phyloP scores from a whole-genome alignment of 2,797 vertebrate species.

The Acanthopagrus latus region DNA sequence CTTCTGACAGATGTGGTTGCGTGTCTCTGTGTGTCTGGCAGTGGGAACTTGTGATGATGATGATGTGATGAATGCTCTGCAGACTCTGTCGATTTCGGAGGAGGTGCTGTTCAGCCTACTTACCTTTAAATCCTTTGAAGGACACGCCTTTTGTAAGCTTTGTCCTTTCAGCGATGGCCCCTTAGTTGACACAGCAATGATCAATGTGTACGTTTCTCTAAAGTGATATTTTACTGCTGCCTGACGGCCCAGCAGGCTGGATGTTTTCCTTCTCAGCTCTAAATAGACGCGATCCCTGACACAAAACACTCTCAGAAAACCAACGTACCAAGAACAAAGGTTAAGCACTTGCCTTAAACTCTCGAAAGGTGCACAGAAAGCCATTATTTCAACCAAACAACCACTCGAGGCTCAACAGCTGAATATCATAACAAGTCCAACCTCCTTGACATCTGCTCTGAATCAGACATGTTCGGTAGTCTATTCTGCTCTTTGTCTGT shows the following conservation, averaged over 20 bases:
- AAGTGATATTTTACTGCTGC: background rate
- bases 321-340: constrained; percentile 15
- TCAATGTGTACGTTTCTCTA: background rate
- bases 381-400: constrained; percentile 42
- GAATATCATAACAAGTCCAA: constrained; percentile 33
- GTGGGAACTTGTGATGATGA: background rate
- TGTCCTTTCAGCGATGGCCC: background rate
- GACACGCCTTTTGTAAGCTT: background rate
- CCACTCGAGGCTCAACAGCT: constrained; percentile 38
- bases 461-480: constrained; percentile 27
- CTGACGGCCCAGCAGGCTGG: background rate
- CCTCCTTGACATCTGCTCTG: constrained; percentile 40
- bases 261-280: constrained; percentile 21
- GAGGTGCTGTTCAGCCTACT: background rate
- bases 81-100: background rate
- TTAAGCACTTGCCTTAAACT: constrained; percentile 25
- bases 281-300: constrained; percentile 13
- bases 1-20: background rate
- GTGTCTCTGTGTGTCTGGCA: background rate
- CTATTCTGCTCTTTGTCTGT: background rate
- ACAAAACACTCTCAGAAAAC: constrained; percentile 12
- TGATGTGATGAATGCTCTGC: background rate
- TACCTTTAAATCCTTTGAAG: background rate
- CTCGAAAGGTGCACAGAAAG: constrained; percentile 28
- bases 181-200: background rate